phyloP scores from a whole-genome alignment of 2,113 vertebrate genomes.

The Lampris incognitus region DNA sequence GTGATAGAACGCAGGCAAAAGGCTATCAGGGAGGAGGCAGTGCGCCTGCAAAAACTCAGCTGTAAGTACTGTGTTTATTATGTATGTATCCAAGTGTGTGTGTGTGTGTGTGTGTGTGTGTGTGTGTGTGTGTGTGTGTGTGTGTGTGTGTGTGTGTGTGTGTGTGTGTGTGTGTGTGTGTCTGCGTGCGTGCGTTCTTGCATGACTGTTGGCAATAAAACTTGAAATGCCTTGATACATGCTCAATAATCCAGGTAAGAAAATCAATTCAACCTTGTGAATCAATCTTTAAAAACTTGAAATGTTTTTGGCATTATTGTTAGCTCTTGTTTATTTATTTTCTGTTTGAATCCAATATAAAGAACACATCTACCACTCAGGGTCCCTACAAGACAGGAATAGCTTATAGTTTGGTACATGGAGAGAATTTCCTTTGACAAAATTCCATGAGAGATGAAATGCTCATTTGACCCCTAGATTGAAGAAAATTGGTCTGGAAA shows the following conservation, averaged over 20 bases:
- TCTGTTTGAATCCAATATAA: neutral
- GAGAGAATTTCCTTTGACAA: too few species aligned
- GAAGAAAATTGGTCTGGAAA: too few species aligned
- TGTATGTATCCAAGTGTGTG: conserved; percentile 51
- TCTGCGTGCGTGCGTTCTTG: neutral
- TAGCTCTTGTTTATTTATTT: neutral
- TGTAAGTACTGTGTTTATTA: conserved; percentile 78
- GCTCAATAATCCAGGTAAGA: too few species aligned
- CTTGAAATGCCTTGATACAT: too few species aligned
- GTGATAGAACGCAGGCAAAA: conserved; percentile 84
- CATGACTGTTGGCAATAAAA: neutral
- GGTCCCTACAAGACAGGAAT: neutral
- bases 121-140: conserved; percentile 14
- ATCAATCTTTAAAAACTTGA: too few species aligned
- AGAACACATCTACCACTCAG: neutral
- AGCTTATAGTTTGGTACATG: too few species aligned
- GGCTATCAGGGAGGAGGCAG: conserved; percentile 82
- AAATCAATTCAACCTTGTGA: too few species aligned
- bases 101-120: conserved; percentile 15
- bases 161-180: conserved; percentile 73
- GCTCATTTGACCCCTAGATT: too few species aligned
- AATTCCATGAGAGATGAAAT: too few species aligned
- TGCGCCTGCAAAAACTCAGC: conserved; percentile 82
- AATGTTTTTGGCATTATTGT: too few species aligned
- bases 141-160: conserved; percentile 76